Percentiles rank a stretch among this genome's conserved stretches.
Evolutionary conservation across 2,888 invertebrate genomes (phyloP).

Genomic region (Plusia festucae): DNA sequence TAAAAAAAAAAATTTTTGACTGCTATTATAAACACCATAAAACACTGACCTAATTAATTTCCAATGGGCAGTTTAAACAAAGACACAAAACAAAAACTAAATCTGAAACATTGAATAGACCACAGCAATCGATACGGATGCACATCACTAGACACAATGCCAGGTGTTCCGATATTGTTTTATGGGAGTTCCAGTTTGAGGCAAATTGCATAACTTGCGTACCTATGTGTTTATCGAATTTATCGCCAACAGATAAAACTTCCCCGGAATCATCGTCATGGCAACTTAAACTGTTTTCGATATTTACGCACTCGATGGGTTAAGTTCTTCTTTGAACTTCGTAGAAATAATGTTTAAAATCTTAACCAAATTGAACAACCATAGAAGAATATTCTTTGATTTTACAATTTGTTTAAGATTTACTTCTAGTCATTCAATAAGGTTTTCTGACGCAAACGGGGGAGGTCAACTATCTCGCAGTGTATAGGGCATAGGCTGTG

Average conservation of each 20-base stretch:
- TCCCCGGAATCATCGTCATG: conserved; percentile 15
- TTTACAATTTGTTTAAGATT: too few species aligned
- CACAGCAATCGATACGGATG: conserved; percentile 19
- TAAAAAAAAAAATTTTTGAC: too few species aligned
- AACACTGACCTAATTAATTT: neutral
- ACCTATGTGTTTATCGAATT: conserved; percentile 51
- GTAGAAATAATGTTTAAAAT: too few species aligned
- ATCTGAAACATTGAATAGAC: conserved; percentile 3
- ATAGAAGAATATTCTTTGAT: too few species aligned
- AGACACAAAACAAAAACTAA: neutral
- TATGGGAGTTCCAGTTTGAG: conserved; percentile 62
- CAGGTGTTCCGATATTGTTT: conserved; percentile 69
- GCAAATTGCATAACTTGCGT: conserved; percentile 56
- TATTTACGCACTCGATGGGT: conserved; percentile 27
- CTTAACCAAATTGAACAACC: too few species aligned
- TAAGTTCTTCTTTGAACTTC: neutral
- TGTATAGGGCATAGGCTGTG: too few species aligned
- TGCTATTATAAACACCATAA: neutral
- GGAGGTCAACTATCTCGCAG: too few species aligned
- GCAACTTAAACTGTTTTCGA: conserved; percentile 23
- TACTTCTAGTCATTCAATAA: too few species aligned
- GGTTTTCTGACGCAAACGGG: too few species aligned
- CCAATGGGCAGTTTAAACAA: neutral
- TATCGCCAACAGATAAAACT: conserved; percentile 31
- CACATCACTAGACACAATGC: conserved; percentile 46